Conservation (phyloP, 2,888 invertebrate species). For the Amiota communis region DNA sequence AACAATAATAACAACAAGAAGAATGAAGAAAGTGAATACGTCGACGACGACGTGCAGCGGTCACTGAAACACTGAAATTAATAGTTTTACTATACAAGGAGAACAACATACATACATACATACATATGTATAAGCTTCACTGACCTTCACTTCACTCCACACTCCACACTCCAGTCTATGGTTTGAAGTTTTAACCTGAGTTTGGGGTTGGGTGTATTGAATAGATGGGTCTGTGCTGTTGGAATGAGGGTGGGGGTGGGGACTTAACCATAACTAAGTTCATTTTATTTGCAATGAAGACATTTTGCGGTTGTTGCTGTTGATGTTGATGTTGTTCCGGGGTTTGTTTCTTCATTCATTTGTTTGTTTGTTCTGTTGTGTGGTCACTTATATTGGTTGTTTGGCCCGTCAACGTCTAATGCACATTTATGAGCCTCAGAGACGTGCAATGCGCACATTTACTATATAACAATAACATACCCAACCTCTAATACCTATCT, state of each 20-base stretch:
- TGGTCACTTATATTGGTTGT: constrained; percentile 55
- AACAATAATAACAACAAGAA: too few relatives aligned
- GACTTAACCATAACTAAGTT: too few relatives aligned
- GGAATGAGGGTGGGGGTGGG: not conserved
- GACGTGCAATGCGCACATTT: constrained; percentile 38
- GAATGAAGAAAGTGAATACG: constrained; percentile 7
- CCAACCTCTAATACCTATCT: too few relatives aligned
- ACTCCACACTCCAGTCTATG: not conserved
- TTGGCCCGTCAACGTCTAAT: constrained; percentile 40
- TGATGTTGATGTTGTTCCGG: not conserved
- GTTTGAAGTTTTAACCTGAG: constrained; percentile 11
- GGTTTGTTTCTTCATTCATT: not conserved
- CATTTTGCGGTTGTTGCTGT: constrained; percentile 14
- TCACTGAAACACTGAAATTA: constrained; percentile 55
- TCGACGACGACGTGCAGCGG: not conserved
- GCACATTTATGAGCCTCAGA: constrained; percentile 54
- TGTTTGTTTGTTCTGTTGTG: constrained; percentile 34
- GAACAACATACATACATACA: too few relatives aligned
- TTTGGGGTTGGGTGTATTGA: not conserved
- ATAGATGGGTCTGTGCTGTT: not conserved
- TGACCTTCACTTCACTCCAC: too few relatives aligned
- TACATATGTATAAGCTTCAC: too few relatives aligned
- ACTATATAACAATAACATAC: not conserved
- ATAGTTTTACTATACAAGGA: constrained; percentile 55
- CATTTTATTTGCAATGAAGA: constrained; percentile 56